phyloP scores from a whole-genome alignment of 2,888 invertebrate species.

The Phorcus lineatus region DNA sequence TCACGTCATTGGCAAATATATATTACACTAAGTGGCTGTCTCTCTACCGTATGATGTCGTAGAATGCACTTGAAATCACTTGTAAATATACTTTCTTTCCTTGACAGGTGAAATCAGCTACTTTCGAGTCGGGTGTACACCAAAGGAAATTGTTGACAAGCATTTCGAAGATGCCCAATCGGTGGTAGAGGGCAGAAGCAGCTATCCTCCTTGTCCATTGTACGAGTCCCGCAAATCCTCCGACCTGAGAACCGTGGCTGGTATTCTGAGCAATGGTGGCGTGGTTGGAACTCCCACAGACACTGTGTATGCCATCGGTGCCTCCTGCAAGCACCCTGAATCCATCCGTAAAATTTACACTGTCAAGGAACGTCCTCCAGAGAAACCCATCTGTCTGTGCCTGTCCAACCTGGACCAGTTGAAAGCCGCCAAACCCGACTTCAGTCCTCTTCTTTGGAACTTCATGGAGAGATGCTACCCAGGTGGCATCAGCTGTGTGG shows the following conservation, averaged over 20 bases:
- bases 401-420: constrained; percentile 57
- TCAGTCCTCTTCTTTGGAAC: constrained; percentile 53
- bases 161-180: too few relatives aligned
- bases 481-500: constrained; percentile 58
- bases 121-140: too few relatives aligned
- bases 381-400: constrained; percentile 62
- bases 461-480: constrained; percentile 58
- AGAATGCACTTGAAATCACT: too few relatives aligned
- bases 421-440: constrained; percentile 47
- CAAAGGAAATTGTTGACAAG: too few relatives aligned
- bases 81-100: too few relatives aligned
- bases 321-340: constrained; percentile 54
- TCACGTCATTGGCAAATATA: too few relatives aligned
- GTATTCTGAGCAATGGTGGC: constrained; percentile 48
- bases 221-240: constrained; percentile 50
- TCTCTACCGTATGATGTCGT: too few relatives aligned
- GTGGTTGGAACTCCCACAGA: constrained; percentile 59
- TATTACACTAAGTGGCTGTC: too few relatives aligned
- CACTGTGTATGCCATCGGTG: constrained; percentile 59
- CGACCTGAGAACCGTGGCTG: constrained; percentile 43
- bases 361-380: constrained; percentile 54
- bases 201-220: constrained; percentile 39
- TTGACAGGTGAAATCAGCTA: too few relatives aligned
- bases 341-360: constrained; percentile 54
- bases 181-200: too few relatives aligned